Evolutionary conservation across 2,797 vertebrate species (phyloP).

Genomic region (Muscicapa striata): DNA sequence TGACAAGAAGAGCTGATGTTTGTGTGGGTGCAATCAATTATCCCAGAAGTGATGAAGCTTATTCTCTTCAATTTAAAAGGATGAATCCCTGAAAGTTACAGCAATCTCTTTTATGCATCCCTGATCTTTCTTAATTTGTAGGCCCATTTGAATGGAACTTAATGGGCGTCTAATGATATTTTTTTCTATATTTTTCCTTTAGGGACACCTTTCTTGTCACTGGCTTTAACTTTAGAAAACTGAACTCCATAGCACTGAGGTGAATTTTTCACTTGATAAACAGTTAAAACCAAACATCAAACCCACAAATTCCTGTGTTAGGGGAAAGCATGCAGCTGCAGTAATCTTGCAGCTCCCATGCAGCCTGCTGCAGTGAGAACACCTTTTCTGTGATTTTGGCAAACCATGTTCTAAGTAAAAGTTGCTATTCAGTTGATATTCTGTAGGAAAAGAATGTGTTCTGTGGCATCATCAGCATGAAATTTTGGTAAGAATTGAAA

Average conservation of each 20-base stretch:
- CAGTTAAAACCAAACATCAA: not conserved
- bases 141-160: not conserved
- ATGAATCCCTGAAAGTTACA: not conserved
- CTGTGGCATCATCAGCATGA: slow-evolving; percentile 65
- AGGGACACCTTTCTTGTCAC: not conserved
- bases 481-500: slow-evolving; percentile 65
- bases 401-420: slow-evolving; percentile 35
- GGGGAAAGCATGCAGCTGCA: not conserved
- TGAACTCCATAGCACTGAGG: not conserved
- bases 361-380: not conserved
- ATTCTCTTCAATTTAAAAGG: not conserved
- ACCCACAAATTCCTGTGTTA: not conserved
- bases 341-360: not conserved
- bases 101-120: not conserved
- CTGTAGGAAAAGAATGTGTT: slow-evolving; percentile 58
- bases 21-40: rapidly evolving
- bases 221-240: not conserved
- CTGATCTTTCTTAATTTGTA: not conserved
- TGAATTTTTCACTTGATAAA: not conserved
- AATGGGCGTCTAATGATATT: not conserved
- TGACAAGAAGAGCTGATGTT: not conserved
- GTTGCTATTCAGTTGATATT: slow-evolving; percentile 39
- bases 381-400: not conserved
- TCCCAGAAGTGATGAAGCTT: not conserved
- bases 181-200: not conserved